Evolutionary conservation across 1,140 invertebrate species (phyloP), one percentile per base, ranked within the genome.

Genomic region (Procambarus virginalis): DNA sequence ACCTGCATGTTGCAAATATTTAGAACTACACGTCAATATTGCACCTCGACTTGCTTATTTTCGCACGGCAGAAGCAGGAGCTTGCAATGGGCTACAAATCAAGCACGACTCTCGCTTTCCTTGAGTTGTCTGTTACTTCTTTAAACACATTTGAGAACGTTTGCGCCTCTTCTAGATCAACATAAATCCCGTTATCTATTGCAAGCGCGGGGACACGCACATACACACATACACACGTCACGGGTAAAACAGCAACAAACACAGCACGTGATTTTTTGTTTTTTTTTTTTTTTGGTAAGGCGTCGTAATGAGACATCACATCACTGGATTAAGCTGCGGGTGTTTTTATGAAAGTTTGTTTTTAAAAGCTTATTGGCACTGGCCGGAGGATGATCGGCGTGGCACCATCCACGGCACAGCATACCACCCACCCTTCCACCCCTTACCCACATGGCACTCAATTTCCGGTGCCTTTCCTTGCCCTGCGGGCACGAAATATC

Each of bases 1-100:
- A 86, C 84, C 84, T 86, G 84, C 5, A 6, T 77, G 84, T 58
- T 86, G 84, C 84, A 86, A 86, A 86, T 77, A 86, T 86, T 86
- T 86, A 86, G 73, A 58, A 77, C 70, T 86, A 78, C 51, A 70
- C 68, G 51, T 34, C 14, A 5, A 45, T 77, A 45, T 78, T 77
- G 73, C 84, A 48, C 49, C 84, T 64, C 73, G 68, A 76, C 73
- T 75, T 86, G 84, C 22, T 86, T 86, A 86, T 86, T 86, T 86
- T 86, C 75, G 84, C 51, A 77, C n/a, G 75, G 51, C 75, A 46
- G 73, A 34, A 49, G 14, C 73, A 12, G 48, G 2, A 17, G n/a
- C n/a, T 45, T 81, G 20, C 49, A 81, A 81, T 14, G 80, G 58
- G 14, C 80, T 73, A 73, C 68, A 22, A 73, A 73, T 73, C 68